phyloP scores from a whole-genome alignment of 2,113 vertebrate species.

The Uropsilus gracilis region DNA sequence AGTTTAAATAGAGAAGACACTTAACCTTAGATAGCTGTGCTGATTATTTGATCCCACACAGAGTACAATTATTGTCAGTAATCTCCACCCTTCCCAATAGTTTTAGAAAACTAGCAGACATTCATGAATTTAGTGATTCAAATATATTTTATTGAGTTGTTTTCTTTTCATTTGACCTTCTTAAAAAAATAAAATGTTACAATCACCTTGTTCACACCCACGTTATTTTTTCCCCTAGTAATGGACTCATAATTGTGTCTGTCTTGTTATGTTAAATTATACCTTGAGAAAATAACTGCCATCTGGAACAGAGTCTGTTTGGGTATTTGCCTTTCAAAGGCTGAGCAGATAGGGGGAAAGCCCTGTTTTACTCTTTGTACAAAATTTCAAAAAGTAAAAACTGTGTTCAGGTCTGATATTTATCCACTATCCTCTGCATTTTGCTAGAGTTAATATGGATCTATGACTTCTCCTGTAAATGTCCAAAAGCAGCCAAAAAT shows the following conservation, averaged over 20 bases:
- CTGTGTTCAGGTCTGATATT: not conserved
- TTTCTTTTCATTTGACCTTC: not conserved
- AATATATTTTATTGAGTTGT: constrained; percentile 1
- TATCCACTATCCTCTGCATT: not conserved
- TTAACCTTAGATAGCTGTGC: not conserved
- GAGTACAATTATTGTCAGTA: not conserved
- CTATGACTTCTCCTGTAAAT: not conserved
- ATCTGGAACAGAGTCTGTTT: not conserved
- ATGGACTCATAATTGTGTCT: not conserved
- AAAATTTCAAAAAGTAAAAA: constrained; percentile 44
- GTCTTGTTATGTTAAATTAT: not conserved
- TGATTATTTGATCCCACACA: not conserved
- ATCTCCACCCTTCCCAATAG: not conserved
- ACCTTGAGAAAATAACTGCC: constrained; percentile 43
- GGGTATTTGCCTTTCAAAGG: not conserved
- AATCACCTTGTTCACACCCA: not conserved
- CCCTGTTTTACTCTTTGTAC: not conserved
- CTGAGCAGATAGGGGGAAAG: not conserved
- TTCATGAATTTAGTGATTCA: not conserved
- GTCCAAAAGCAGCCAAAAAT: constrained; percentile 10
- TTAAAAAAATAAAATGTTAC: constrained; percentile 10
- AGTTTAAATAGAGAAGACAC: constrained; percentile 8
- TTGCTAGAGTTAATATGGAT: not conserved
- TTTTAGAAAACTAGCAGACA: constrained; percentile 10
- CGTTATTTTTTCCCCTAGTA: not conserved